These are phyloP conservation scores for Sebastes diaconus DNA, from an alignment of 2,797 vertebrate species.

Conservation along the genomic window DNA sequence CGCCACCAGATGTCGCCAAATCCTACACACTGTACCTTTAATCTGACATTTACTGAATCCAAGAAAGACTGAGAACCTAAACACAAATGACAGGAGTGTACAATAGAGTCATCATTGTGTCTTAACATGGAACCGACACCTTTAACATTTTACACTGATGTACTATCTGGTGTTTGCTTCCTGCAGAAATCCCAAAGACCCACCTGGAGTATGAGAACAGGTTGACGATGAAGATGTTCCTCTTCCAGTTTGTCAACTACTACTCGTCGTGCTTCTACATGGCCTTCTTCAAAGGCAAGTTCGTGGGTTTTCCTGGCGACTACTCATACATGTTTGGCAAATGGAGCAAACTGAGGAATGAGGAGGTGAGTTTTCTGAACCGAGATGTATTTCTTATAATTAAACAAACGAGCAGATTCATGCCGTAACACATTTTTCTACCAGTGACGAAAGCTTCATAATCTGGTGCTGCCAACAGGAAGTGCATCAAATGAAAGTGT, in stretches of 20 bases:
- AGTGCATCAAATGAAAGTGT: not conserved
- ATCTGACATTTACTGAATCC: not conserved
- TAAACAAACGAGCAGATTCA: not conserved
- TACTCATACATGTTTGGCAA: slow-evolving; percentile 91
- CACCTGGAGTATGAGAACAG: slow-evolving; percentile 96
- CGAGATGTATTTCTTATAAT: not conserved
- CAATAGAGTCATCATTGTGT: not conserved
- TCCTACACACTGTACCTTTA: too few species aligned
- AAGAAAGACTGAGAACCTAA: not conserved
- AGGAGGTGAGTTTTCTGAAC: slow-evolving; percentile 86
- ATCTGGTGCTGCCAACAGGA: not conserved
- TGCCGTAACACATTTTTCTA: not conserved
- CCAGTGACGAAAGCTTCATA: not conserved
- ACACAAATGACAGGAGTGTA: not conserved
- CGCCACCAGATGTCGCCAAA: too few species aligned
- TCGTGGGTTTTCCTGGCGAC: slow-evolving; percentile 89
- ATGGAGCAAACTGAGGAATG: slow-evolving; percentile 85
- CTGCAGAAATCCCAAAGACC: slow-evolving; percentile 94
- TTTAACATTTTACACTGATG: not conserved
- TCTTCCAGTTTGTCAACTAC: slow-evolving; percentile 99
- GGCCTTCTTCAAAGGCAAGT: slow-evolving; percentile 98
- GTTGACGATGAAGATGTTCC: slow-evolving; percentile 97
- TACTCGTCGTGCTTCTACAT: slow-evolving; percentile 98
- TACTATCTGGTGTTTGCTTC: not conserved
- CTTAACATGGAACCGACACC: not conserved